Percentiles rank a stretch among this genome's conserved stretches.
Conservation (phyloP, 2,888 invertebrate genomes). For the Cheilosia pagana region DNA sequence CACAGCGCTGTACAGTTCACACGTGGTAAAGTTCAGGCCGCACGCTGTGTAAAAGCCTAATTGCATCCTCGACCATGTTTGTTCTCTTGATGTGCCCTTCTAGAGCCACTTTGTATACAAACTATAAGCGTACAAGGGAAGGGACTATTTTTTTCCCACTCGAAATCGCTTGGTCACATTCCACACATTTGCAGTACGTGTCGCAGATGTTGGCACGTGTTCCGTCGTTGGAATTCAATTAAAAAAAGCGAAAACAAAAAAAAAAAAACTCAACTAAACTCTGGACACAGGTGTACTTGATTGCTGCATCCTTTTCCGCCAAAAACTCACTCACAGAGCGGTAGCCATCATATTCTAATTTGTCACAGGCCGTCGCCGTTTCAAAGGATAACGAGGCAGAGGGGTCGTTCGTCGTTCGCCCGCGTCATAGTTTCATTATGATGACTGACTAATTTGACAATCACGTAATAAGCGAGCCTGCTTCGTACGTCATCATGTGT, state of each 20-base stretch:
- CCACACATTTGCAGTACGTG: slow-evolving; percentile 73
- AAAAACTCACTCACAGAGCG: slow-evolving; percentile 8
- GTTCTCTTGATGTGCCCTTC: slow-evolving; percentile 41
- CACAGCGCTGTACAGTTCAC: slow-evolving; percentile 26
- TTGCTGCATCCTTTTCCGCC: slow-evolving; percentile 72
- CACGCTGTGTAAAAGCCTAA: slow-evolving; percentile 62
- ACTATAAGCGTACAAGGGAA: slow-evolving; percentile 34
- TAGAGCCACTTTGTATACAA: slow-evolving; percentile 43
- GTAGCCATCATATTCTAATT: slow-evolving; percentile 73
- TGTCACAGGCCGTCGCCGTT: slow-evolving; percentile 19
- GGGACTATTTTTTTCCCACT: slow-evolving; percentile 2
- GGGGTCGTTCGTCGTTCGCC: not conserved
- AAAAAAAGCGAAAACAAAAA: slow-evolving; percentile 77
- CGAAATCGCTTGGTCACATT: slow-evolving; percentile 69
- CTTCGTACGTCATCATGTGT: slow-evolving; percentile 30
- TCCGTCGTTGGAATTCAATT: slow-evolving; percentile 80
- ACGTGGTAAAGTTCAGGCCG: slow-evolving; percentile 60
- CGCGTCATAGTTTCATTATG: slow-evolving; percentile 16
- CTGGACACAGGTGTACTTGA: slow-evolving; percentile 68
- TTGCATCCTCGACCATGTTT: slow-evolving; percentile 52
- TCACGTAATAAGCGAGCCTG: slow-evolving; percentile 49
- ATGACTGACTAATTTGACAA: slow-evolving; percentile 63
- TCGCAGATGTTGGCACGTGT: slow-evolving; percentile 73
- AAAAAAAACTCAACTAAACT: slow-evolving; percentile 54
- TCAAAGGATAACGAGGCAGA: slow-evolving; percentile 61